phyloP scores from a whole-genome alignment of 2,888 invertebrate species.

The Eristalinus aeneus region DNA sequence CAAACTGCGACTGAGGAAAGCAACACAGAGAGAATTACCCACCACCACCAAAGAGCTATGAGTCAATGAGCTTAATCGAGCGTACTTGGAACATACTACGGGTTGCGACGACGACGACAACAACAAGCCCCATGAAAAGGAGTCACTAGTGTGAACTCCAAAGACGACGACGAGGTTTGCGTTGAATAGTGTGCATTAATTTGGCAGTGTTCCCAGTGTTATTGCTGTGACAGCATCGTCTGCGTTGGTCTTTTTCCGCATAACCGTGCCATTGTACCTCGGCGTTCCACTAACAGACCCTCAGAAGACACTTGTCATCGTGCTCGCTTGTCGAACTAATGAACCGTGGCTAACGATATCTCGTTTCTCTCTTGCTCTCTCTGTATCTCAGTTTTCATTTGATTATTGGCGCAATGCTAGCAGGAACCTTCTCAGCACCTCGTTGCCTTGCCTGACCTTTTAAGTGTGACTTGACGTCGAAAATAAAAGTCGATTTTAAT shows the following conservation, averaged over 20 bases:
- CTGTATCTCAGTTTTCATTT: not conserved
- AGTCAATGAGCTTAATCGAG: slow-evolving; percentile 69
- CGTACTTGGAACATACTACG: slow-evolving; percentile 55
- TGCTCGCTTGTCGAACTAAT: slow-evolving; percentile 40
- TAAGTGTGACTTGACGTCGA: slow-evolving; percentile 42
- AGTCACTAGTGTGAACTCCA: slow-evolving; percentile 35
- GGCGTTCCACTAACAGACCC: slow-evolving; percentile 30
- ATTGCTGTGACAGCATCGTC: slow-evolving; percentile 62
- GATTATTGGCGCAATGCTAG: slow-evolving; percentile 25
- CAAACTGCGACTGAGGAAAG: slow-evolving; percentile 5
- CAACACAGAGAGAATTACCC: slow-evolving; percentile 28
- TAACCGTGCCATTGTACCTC: slow-evolving; percentile 34
- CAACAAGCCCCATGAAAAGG: slow-evolving; percentile 45
- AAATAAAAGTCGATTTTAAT: slow-evolving; percentile 49
- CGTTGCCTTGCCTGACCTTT: slow-evolving; percentile 47
- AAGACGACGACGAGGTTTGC: slow-evolving; percentile 39
- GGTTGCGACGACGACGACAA: slow-evolving; percentile 16
- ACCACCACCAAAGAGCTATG: slow-evolving; percentile 18
- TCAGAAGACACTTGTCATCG: slow-evolving; percentile 26
- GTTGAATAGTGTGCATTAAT: slow-evolving; percentile 48
- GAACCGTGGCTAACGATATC: slow-evolving; percentile 55
- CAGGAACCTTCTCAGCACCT: slow-evolving; percentile 27
- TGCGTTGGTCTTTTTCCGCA: slow-evolving; percentile 15
- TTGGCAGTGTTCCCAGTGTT: slow-evolving; percentile 67
- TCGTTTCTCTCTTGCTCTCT: not conserved